Base-by-base conservation (phyloP, 2,797 vertebrate genomes). In the Pangasius macronema region DNA sequence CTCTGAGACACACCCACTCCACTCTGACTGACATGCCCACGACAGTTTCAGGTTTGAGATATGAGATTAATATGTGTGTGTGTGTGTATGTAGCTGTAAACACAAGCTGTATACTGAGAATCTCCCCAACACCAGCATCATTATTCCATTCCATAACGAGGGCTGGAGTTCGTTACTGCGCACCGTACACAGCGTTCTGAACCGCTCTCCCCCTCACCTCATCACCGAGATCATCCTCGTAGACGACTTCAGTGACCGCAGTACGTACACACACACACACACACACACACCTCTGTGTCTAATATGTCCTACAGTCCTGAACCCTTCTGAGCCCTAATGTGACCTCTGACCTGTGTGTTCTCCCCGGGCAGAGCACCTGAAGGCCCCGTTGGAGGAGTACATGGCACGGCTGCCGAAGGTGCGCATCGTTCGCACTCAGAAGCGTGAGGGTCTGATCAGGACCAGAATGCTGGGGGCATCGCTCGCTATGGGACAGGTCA, bases 131-230 rank as follows among this genome's bases (percentile, higher is more conserved):
- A 99, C 98, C 90, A 99, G 97, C 55, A 93, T 99, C 94, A 99
- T 99, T 91, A 98, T 99, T 92, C 98, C 98, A 0, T 99, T 99
- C 95, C 98, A 99, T 89, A 99, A 99, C 0, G 98, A 99, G 87
- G 98, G 98, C 85, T 99, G 98, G 98, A 99, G 98, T 0, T 98
- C 98, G 0, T 97, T 99, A 72, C 97, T 99, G 13, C 96, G 98
- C 85, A 99, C 98, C 0, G 97, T 99, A 2, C 98, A 99, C 96
- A 99, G 98, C 27, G 93, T 99, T 42, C 95, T 99, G 51, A 98
- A 97, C 95, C 98, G 98, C 87, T 98, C 98, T 0, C 98, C 98
- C 0, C 95, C 97, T 0, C 92, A 96, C 92, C 97, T 99, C 91
- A 94, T 99, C 27, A 96, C 96, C 0, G 98, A 99, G 95, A 88